Percentiles rank a stretch among this genome's conserved stretches.
These are phyloP conservation scores for Chloroclysta siterata DNA, from an alignment of 2,888 invertebrate species.

Conservation along the genomic window DNA sequence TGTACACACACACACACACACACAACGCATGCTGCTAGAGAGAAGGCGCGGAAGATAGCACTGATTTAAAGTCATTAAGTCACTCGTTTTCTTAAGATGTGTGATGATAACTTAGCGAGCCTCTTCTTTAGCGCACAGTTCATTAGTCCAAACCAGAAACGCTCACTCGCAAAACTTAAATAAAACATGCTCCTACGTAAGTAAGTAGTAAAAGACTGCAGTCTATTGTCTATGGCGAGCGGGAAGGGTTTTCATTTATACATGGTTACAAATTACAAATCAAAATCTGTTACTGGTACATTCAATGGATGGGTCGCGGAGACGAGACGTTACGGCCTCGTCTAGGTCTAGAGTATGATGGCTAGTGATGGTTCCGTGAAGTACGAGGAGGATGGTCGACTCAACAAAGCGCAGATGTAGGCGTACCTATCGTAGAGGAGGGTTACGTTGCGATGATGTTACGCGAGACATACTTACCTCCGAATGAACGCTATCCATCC, in stretches of 20 bases:
- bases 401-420: too few species aligned
- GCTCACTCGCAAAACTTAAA: slow-evolving; percentile 14
- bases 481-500: too few species aligned
- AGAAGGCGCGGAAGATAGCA: slow-evolving; percentile 1
- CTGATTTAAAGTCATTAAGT: too few species aligned
- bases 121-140: slow-evolving; percentile 3
- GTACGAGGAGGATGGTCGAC: too few species aligned
- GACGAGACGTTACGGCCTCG: background rate
- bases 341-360: background rate
- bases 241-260: background rate
- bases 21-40: slow-evolving; percentile 11
- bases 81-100: too few species aligned
- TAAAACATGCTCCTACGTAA: slow-evolving; percentile 24
- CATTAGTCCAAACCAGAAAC: slow-evolving; percentile 18
- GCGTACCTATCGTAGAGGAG: too few species aligned
- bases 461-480: too few species aligned
- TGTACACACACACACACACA: slow-evolving; percentile 23
- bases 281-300: slow-evolving; percentile 14
- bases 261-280: background rate
- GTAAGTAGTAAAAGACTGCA: background rate
- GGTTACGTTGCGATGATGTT: too few species aligned
- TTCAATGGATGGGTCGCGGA: slow-evolving; percentile 13
- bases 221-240: background rate
- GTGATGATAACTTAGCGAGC: background rate
- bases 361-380: too few species aligned